Conservation (phyloP, 2,113 vertebrate species). For the Blennius ocellaris region DNA sequence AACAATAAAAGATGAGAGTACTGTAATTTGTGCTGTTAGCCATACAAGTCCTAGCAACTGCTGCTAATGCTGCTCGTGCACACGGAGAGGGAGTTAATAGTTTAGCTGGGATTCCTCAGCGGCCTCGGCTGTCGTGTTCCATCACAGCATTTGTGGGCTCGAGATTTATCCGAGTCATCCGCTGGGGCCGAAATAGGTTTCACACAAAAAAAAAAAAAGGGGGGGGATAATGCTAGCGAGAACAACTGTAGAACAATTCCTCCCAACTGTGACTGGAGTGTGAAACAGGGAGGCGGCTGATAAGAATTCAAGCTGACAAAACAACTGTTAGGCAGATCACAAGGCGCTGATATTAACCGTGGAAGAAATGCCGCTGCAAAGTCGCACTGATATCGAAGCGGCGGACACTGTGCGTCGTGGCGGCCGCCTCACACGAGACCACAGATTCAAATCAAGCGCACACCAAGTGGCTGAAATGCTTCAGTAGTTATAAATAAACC, state of each 20-base stretch:
- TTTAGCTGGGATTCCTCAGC: conserved; percentile 44
- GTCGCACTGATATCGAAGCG: too few species aligned
- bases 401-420: background rate
- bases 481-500: conserved; percentile 11
- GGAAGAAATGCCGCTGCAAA: background rate
- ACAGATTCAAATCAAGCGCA: background rate
- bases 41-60: background rate
- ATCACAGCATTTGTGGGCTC: conserved; percentile 32
- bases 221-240: conserved; percentile 19
- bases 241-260: conserved; percentile 53
- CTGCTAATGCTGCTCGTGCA: background rate
- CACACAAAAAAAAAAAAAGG: conserved; percentile 10
- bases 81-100: conserved; percentile 32
- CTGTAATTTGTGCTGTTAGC: background rate
- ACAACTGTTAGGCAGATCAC: conserved; percentile 30
- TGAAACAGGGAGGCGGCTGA: conserved; percentile 30
- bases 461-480: background rate
- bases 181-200: conserved; percentile 46
- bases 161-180: conserved; percentile 38
- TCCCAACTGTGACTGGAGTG: conserved; percentile 29
- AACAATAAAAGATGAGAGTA: too few species aligned
- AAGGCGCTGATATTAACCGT: conserved; percentile 17
- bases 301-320: conserved; percentile 36
- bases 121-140: conserved; percentile 44
- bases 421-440: background rate